Percentiles rank a stretch among this genome's conserved stretches.
phyloP scores from a whole-genome alignment of 2,797 vertebrate genomes.

The Micropoecilia bifurca region DNA sequence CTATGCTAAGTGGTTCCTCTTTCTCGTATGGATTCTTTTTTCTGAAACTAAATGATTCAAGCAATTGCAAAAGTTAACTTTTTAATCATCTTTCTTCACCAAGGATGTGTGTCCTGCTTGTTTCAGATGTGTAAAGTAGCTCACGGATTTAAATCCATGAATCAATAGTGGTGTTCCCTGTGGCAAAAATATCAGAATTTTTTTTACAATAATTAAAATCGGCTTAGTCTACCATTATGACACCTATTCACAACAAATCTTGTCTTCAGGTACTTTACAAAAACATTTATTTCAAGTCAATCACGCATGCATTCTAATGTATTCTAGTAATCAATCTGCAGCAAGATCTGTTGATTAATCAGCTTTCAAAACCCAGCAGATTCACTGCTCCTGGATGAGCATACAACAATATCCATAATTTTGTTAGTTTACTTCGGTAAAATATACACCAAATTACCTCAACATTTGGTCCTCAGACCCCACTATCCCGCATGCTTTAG shows the following conservation, averaged over 20 bases:
- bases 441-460: neutral
- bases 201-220: too few species aligned
- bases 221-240: too few species aligned
- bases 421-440: neutral
- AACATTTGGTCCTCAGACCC: too few species aligned
- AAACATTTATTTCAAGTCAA: too few species aligned
- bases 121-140: neutral
- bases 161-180: neutral
- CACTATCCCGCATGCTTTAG: neutral
- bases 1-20: neutral
- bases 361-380: too few species aligned
- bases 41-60: neutral
- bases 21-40: neutral
- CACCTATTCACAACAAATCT: too few species aligned
- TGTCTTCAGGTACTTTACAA: too few species aligned
- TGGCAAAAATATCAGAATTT: neutral
- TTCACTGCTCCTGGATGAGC: too few species aligned
- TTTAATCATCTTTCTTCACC: neutral
- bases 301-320: too few species aligned
- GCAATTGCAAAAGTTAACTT: neutral
- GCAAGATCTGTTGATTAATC: too few species aligned
- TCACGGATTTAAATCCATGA: neutral
- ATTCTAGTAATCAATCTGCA: too few species aligned
- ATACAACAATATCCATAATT: neutral
- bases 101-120: neutral